These are phyloP conservation scores for Mayetiola destructor DNA, from an alignment of 2,888 invertebrate species.

Conservation along the genomic window DNA sequence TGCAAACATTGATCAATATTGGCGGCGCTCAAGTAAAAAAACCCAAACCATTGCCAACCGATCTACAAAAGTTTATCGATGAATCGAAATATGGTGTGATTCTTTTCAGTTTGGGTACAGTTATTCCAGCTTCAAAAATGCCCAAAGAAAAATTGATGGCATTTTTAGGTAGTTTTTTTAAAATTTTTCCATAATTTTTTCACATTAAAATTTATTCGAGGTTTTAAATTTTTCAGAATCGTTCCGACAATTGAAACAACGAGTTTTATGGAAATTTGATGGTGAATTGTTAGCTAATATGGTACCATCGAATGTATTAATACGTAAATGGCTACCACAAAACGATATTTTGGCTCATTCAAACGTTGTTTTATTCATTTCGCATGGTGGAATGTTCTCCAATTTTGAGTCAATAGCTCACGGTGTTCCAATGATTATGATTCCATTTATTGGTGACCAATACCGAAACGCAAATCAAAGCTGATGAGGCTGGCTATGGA, in stretches of 20 bases:
- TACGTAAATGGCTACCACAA: conserved; percentile 41
- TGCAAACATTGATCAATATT: conserved; percentile 31
- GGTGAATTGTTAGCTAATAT: conserved; percentile 27
- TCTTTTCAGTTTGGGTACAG: conserved; percentile 38
- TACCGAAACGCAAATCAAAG: conserved; percentile 32
- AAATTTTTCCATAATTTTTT: not conserved
- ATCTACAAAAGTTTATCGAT: conserved; percentile 30
- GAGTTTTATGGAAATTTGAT: conserved; percentile 41
- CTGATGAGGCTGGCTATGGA: conserved; percentile 32
- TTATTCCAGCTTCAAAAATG: conserved; percentile 34
- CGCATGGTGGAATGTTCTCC: conserved; percentile 33
- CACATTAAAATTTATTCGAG: not conserved
- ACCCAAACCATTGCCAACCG: conserved; percentile 26
- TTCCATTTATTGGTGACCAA: conserved; percentile 15
- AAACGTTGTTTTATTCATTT: conserved; percentile 36
- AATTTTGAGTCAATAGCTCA: conserved; percentile 31
- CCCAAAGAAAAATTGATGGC: conserved; percentile 31
- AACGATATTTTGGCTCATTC: conserved; percentile 37
- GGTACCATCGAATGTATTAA: conserved; percentile 35
- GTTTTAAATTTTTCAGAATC: conserved; percentile 28
- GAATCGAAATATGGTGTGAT: conserved; percentile 34
- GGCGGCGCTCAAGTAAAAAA: conserved; percentile 32
- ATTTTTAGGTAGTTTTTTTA: conserved; percentile 14
- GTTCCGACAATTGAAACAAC: conserved; percentile 36
- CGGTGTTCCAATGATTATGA: conserved; percentile 22